Base-by-base conservation (phyloP, 1,140 invertebrate species). In the Doryteuthis pealeii region DNA sequence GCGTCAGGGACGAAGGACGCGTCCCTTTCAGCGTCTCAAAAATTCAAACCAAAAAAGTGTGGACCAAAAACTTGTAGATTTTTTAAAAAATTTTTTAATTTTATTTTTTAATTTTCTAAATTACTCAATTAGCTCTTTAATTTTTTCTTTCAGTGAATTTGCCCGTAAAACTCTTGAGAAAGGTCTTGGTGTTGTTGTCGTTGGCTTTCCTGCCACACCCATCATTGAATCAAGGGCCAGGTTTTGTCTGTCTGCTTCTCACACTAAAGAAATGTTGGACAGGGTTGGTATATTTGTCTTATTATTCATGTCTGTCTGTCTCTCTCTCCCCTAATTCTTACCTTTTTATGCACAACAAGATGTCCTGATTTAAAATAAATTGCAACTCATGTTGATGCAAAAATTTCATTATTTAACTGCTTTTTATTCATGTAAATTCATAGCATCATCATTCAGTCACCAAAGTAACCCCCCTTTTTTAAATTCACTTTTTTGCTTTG, bases 151-250 rank as follows among this genome's bases (percentile, higher is more conserved):
- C 83, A 95, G 94, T 26, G 91, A 91, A 73, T 95, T 96, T 82
- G 94, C 97, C 73, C 91, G 96, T 81, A 92, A 92, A 75, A 90
- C 98, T 82, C 92, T 93, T 71, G 91, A 91, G 75, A 89, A 92
- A 74, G 93, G 95, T 70, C 92, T 99, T 73, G 97, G 96, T 30
- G 92, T 93, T 15, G 97, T 99, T 5, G 96, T 97, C 74, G 98
- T 99, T 74, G 96, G 96, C 73, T 99, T 98, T 89, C 98, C 98
- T 71, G 98, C 98, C 40, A 99, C 97, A n/a, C 94, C 96, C 65
- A 91, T 99, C 72, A 94, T 96, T 90, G 93, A 95, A 89, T 94
- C 95, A 30, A 91, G 97, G 84, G 96, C 96, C 77, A 89, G 98
- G 79, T 98, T 99, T 89, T 99, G 98, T 86, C 88, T 99, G 54